Conservation (phyloP, 30 jellyfish, hydroid and myxozoan genomes). For the Aurelia sp. region DNA sequence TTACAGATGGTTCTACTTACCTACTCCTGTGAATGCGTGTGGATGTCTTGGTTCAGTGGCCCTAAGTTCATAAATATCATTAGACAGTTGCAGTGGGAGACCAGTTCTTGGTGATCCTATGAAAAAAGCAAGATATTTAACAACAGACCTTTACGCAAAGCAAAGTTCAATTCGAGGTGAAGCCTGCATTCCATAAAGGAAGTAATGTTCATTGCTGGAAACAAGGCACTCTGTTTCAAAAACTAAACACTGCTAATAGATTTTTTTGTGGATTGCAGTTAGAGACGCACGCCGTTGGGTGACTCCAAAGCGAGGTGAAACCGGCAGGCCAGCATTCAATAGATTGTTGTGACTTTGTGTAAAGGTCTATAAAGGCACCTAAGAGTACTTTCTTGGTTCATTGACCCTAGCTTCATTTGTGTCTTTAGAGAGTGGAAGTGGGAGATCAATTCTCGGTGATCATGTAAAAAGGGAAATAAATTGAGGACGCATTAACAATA, state of each 20-base stretch:
- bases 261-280: too few relatives aligned
- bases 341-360: too few relatives aligned
- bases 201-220: too few relatives aligned
- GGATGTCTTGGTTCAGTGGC: constrained; percentile 56
- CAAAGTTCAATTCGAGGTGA: too few relatives aligned
- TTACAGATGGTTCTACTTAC: not conserved
- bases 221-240: too few relatives aligned
- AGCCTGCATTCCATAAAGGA: too few relatives aligned
- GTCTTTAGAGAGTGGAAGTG: constrained; percentile 66
- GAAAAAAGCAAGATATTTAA: not conserved
- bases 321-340: too few relatives aligned
- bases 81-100: constrained; percentile 65
- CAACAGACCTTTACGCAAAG: too few relatives aligned
- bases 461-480: constrained; percentile 16
- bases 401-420: constrained; percentile 40
- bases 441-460: constrained; percentile 60
- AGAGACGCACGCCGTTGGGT: too few relatives aligned
- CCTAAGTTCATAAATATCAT: constrained; percentile 57
- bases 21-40: constrained; percentile 40
- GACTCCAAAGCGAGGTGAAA: too few relatives aligned
- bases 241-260: too few relatives aligned
- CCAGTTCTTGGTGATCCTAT: constrained; percentile 72
- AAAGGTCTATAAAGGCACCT: not conserved
- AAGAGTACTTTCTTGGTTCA: constrained; percentile 26
- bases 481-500: too few relatives aligned